phyloP scores from a whole-genome alignment of 2,113 vertebrate species.

The Coryphaenoides rupestris region DNA sequence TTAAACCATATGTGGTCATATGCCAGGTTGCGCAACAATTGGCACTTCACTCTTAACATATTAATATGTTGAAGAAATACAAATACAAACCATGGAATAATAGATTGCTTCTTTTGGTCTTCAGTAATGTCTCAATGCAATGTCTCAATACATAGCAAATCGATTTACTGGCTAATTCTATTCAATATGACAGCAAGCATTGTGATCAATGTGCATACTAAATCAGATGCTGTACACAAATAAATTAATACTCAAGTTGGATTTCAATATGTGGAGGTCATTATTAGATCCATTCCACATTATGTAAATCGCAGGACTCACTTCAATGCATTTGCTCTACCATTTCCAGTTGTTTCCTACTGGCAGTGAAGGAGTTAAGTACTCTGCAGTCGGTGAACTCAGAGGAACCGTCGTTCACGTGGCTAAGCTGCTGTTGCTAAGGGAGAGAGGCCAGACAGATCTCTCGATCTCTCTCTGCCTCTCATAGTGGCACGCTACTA shows the following conservation, averaged over 20 bases:
- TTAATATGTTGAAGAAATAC: neutral
- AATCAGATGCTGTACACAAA: too few relatives aligned
- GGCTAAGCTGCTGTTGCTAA: slow-evolving; percentile 75
- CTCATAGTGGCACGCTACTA: too few relatives aligned
- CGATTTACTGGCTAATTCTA: neutral
- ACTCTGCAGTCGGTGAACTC: slow-evolving; percentile 63
- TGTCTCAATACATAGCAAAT: neutral
- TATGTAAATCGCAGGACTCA: neutral
- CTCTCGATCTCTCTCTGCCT: slow-evolving; percentile 18
- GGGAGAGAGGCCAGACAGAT: slow-evolving; percentile 71
- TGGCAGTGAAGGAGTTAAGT: slow-evolving; percentile 59
- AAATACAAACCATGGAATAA: neutral
- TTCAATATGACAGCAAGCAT: neutral
- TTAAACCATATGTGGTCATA: neutral
- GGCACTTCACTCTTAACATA: neutral
- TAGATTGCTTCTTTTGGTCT: too few relatives aligned
- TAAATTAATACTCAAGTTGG: too few relatives aligned
- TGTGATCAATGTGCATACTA: neutral
- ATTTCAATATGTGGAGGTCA: too few relatives aligned
- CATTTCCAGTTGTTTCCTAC: neutral
- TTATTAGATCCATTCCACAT: too few relatives aligned
- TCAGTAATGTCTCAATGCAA: too few relatives aligned
- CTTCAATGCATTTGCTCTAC: neutral
- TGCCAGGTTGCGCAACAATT: neutral
- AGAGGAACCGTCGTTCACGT: slow-evolving; percentile 69